Conservation (phyloP, 2,113 vertebrate genomes). For the Lates calcarifer region DNA sequence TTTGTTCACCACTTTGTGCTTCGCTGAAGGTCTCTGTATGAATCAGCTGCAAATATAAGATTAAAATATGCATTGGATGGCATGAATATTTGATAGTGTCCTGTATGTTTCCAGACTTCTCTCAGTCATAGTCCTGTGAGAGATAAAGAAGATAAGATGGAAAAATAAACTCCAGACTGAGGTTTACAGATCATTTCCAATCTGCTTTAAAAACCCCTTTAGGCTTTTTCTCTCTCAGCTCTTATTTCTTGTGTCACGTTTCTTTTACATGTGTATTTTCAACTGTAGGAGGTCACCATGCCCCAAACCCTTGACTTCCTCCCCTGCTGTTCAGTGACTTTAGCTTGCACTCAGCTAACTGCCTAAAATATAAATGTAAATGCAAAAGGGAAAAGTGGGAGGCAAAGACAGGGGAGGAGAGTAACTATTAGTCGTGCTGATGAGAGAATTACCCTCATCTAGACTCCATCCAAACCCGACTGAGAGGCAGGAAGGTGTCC, state of each 20-base stretch:
- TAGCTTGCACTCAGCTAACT: not conserved
- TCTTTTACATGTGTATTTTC: not conserved
- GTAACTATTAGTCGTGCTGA: constrained; percentile 34
- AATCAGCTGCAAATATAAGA: not conserved
- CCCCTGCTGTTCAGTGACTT: not conserved
- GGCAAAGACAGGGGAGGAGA: constrained; percentile 12
- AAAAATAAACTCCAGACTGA: not conserved
- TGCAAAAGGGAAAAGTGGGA: constrained; percentile 24
- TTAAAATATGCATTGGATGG: not conserved
- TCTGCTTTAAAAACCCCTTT: not conserved
- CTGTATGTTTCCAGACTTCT: not conserved
- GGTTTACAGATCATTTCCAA: not conserved
- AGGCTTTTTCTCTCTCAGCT: not conserved
- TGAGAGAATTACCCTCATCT: constrained; percentile 50
- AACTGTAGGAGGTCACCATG: not conserved
- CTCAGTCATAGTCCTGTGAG: not conserved
- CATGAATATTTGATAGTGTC: not conserved
- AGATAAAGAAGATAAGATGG: not conserved
- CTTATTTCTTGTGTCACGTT: too few relatives aligned
- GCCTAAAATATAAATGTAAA: constrained; percentile 3
- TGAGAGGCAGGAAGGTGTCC: constrained; percentile 38
- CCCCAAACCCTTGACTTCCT: not conserved
- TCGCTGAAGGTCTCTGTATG: not conserved
- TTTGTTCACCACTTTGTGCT: not conserved
- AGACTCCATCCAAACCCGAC: not conserved